These are phyloP conservation scores for Rhamphomyia laevipes DNA, from an alignment of 2,888 invertebrate species.

Conservation along the genomic window DNA sequence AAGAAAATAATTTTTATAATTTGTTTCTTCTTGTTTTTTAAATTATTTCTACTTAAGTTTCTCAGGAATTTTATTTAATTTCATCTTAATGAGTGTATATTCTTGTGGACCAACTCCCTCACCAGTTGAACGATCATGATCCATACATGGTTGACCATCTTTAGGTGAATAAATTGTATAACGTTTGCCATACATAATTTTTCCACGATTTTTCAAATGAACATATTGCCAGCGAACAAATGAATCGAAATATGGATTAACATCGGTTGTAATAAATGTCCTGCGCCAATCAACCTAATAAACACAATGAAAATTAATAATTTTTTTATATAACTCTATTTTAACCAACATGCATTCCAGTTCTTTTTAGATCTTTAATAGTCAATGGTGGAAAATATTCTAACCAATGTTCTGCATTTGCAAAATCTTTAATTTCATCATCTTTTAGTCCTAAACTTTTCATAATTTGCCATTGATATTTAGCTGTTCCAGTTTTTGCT, in stretches of 20 bases:
- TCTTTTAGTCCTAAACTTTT: conserved; percentile 76
- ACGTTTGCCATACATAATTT: conserved; percentile 93
- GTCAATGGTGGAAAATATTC: conserved; percentile 91
- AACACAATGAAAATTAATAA: background rate
- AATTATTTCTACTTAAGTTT: conserved; percentile 50
- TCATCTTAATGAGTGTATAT: conserved; percentile 93
- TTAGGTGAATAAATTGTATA: conserved; percentile 93
- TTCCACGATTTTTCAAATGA: conserved; percentile 71
- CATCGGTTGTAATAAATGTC: conserved; percentile 97
- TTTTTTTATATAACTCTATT: background rate
- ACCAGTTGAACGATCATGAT: conserved; percentile 90
- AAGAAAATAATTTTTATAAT: too few species aligned
- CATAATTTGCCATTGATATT: conserved; percentile 99
- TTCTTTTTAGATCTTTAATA: conserved; percentile 69
- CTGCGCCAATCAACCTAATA: conserved; percentile 90
- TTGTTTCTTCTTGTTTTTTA: too few species aligned
- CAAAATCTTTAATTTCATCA: conserved; percentile 87
- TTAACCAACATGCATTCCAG: conserved; percentile 76
- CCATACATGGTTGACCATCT: conserved; percentile 99
- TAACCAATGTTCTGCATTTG: conserved; percentile 87
- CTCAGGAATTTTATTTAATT: conserved; percentile 45
- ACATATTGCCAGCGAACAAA: conserved; percentile 96
- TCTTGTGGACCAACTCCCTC: conserved; percentile 98
- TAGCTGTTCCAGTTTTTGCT: conserved; percentile 78
- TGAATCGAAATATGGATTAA: conserved; percentile 94